These are phyloP conservation scores for Saturnia pavonia DNA, from an alignment of 2,888 invertebrate genomes.

Conservation along the genomic window DNA sequence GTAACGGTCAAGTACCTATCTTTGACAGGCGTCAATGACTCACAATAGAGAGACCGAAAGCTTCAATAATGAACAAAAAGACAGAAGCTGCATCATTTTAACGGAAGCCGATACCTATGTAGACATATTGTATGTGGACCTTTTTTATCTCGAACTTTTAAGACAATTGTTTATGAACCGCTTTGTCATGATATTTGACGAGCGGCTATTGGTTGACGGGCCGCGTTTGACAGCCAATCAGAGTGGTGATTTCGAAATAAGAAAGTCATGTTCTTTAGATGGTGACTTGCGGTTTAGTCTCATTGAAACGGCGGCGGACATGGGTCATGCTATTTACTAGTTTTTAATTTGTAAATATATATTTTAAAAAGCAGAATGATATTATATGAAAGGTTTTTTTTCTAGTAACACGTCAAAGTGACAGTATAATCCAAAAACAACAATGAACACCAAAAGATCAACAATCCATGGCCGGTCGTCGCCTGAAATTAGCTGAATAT, in stretches of 20 bases:
- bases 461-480: no score
- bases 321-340: slow-evolving; percentile 22
- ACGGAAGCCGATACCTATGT: slow-evolving; percentile 64
- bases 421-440: no score
- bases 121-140: slow-evolving; percentile 37
- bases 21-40: slow-evolving; percentile 38
- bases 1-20: slow-evolving; percentile 10
- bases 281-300: slow-evolving; percentile 50
- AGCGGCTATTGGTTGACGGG: slow-evolving; percentile 74
- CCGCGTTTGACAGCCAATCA: slow-evolving; percentile 78
- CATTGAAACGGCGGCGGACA: slow-evolving; percentile 18
- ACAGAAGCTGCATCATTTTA: slow-evolving; percentile 73
- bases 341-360: slow-evolving; percentile 29
- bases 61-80: slow-evolving; percentile 48
- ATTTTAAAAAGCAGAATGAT: no score
- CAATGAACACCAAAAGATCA: no score
- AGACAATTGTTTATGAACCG: slow-evolving; percentile 70
- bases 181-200: slow-evolving; percentile 78
- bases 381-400: no score
- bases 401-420: no score
- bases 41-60: slow-evolving; percentile 42
- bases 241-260: slow-evolving; percentile 64
- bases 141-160: slow-evolving; percentile 44
- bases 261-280: slow-evolving; percentile 77
- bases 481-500: no score